phyloP scores from a whole-genome alignment of 2,888 invertebrate genomes.

The Allolobophora icterica region DNA sequence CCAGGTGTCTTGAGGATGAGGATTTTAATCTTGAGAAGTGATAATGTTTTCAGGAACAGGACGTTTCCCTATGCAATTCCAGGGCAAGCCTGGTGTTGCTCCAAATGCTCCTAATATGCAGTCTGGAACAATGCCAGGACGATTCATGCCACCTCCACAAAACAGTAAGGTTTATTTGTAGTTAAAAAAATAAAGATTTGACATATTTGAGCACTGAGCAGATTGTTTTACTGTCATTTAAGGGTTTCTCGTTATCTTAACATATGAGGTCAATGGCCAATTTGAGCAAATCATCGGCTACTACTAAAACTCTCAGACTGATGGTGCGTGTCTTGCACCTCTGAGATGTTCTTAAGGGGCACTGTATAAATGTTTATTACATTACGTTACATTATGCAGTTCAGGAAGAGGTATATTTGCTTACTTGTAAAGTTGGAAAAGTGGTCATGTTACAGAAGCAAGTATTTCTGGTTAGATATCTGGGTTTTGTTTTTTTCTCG shows the following conservation, averaged over 20 bases:
- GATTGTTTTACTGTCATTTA: no score
- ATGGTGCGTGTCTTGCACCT: no score
- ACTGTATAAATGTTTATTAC: no score
- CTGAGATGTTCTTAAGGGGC: no score
- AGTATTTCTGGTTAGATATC: neutral
- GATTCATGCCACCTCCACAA: conserved; percentile 14
- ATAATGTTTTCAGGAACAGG: neutral
- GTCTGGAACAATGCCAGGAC: neutral
- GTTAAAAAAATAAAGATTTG: neutral
- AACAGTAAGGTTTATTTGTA: neutral
- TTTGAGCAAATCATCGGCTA: neutral
- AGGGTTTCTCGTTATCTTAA: neutral
- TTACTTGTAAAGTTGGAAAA: neutral
- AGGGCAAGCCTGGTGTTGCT: conserved; percentile 2
- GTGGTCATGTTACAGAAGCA: neutral
- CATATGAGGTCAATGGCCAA: neutral
- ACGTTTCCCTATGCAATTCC: conserved; percentile 22
- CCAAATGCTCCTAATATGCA: conserved; percentile 24
- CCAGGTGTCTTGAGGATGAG: neutral
- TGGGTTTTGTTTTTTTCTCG: no score
- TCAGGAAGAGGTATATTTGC: neutral
- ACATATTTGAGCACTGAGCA: no score
- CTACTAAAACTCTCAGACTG: no score
- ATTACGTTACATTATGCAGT: no score
- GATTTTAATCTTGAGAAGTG: neutral